phyloP scores from a whole-genome alignment of 2,113 vertebrate genomes.

The Macrotis lagotis region DNA sequence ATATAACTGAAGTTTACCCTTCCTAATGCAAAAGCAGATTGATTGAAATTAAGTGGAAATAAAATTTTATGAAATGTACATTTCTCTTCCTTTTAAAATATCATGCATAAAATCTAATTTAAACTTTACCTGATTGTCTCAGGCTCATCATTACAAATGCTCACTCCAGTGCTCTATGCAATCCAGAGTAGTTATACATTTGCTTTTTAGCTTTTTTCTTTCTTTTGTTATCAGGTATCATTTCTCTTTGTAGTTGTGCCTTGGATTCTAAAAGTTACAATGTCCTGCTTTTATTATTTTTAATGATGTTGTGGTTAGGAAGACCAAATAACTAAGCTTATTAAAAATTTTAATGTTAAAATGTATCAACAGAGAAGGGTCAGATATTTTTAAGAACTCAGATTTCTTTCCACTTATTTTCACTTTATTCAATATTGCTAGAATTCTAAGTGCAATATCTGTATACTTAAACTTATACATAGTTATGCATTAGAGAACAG shows the following conservation, averaged over 20 bases:
- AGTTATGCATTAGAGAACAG: no score
- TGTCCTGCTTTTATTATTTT: background rate
- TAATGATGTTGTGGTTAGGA: background rate
- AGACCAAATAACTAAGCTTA: background rate
- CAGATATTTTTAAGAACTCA: background rate
- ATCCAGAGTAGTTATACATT: background rate
- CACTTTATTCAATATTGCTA: background rate
- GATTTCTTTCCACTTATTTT: background rate
- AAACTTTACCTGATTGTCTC: background rate
- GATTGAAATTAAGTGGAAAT: conserved; percentile 3
- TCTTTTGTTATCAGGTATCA: background rate
- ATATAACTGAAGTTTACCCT: conserved; percentile 3
- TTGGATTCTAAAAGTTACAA: background rate
- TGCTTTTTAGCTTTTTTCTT: background rate
- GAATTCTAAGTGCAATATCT: no score
- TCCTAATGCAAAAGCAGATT: conserved; percentile 17
- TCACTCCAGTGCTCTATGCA: background rate
- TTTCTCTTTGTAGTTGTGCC: background rate
- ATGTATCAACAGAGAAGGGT: no score
- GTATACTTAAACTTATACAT: no score
- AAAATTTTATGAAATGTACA: background rate
- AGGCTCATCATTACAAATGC: background rate
- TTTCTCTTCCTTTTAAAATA: background rate
- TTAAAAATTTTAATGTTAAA: background rate
- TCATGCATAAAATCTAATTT: background rate